A percentile compares a stretch with the other conserved stretches of the same genome.
These are phyloP conservation scores for Chloroclystis v-ata DNA, from an alignment of 2,888 invertebrate genomes.

Conservation along the genomic window DNA sequence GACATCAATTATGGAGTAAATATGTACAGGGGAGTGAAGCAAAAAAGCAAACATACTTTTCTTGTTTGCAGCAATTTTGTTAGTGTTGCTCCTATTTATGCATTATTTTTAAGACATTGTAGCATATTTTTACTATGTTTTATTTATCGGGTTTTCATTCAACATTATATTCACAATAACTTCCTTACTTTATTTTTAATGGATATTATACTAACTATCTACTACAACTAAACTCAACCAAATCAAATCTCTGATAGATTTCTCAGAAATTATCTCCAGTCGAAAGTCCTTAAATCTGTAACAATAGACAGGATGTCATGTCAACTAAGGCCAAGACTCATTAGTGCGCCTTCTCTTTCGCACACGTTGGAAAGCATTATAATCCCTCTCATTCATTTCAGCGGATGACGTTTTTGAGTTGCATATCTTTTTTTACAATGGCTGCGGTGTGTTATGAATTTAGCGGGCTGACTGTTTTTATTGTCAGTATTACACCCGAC, in stretches of 20 bases:
- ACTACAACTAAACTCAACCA: no score
- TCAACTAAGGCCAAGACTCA: conserved; percentile 9
- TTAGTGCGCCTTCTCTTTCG: conserved; percentile 8
- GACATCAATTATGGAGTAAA: no score
- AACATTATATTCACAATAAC: no score
- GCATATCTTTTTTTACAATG: neutral
- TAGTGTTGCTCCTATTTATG: no score
- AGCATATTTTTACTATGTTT: no score
- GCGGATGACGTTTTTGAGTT: conserved; percentile 6
- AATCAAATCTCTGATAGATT: conserved; percentile 2
- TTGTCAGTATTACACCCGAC: neutral
- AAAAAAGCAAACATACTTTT: no score
- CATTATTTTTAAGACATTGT: no score
- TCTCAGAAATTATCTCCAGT: conserved; percentile 14
- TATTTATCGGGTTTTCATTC: no score
- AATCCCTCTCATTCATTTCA: conserved; percentile 1
- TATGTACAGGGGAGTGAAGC: no score
- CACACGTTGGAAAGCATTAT: neutral
- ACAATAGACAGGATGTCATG: conserved; percentile 20
- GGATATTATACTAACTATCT: no score
- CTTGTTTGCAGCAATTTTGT: no score
- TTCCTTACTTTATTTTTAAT: neutral
- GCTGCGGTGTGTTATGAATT: neutral
- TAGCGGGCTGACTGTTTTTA: neutral
- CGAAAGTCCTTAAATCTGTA: conserved; percentile 11